Evolutionary conservation across 2,797 vertebrate species (phyloP).

Genomic region (Sus cebifrons): DNA sequence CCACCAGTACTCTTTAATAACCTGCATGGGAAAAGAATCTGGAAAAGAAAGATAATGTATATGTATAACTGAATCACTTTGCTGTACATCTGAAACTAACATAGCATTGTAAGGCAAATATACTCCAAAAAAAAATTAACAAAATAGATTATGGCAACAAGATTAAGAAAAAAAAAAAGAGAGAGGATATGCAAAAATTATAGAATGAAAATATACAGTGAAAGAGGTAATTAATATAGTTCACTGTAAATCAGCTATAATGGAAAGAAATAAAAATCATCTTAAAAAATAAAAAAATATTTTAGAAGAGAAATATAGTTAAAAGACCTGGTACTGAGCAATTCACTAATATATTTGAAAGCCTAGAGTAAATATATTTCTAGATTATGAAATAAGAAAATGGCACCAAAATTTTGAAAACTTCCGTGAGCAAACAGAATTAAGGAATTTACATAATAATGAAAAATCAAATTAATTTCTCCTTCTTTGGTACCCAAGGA

Average conservation of each 20-base stretch:
- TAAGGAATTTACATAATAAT: not conserved
- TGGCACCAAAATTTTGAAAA: not conserved
- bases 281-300: no score
- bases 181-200: not conserved
- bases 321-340: not conserved
- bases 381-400: not conserved
- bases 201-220: not conserved
- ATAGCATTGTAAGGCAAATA: no score
- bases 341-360: not conserved
- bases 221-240: not conserved
- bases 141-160: not conserved
- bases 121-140: no score
- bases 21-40: no score
- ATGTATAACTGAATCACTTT: no score
- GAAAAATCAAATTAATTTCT: not conserved
- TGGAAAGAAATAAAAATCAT: no score
- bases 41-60: no score
- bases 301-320: not conserved
- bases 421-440: not conserved
- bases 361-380: not conserved
- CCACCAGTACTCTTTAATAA: no score
- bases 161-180: not conserved
- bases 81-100: no score
- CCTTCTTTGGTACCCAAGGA: not conserved
- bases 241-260: no score